These are phyloP conservation scores for Scrobipalpa atriplicella DNA, from an alignment of 2,888 invertebrate genomes.

Conservation along the genomic window DNA sequence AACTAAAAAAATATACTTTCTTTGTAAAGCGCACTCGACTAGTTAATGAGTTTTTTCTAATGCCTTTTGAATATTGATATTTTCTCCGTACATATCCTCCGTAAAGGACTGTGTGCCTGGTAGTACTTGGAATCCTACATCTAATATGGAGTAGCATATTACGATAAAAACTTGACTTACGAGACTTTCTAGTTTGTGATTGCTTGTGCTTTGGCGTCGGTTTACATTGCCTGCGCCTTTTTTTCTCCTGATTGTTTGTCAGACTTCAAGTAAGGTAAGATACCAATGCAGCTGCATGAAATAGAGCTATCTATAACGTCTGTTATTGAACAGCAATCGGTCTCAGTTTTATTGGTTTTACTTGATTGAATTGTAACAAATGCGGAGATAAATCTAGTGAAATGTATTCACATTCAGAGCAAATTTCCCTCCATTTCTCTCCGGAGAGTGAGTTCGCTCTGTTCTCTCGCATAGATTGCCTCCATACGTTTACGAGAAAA, in stretches of 20 bases:
- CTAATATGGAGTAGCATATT: neutral
- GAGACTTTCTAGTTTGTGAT: constrained; percentile 27
- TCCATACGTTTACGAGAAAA: constrained; percentile 27
- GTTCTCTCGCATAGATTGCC: constrained; percentile 21
- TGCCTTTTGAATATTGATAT: constrained; percentile 30
- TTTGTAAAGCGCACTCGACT: constrained; percentile 20
- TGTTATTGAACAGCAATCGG: constrained; percentile 11
- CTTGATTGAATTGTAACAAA: constrained; percentile 17
- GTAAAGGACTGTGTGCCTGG: constrained; percentile 17
- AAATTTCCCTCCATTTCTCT: constrained; percentile 19
- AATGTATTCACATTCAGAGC: constrained; percentile 20
- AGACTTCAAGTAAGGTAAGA: constrained; percentile 1
- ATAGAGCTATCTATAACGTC: neutral
- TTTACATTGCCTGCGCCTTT: neutral
- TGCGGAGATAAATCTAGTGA: constrained; percentile 18
- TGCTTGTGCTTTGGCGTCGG: neutral
- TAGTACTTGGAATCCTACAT: constrained; percentile 16
- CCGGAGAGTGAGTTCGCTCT: constrained; percentile 8
- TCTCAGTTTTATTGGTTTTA: neutral
- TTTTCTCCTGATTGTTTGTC: neutral
- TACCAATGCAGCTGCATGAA: neutral
- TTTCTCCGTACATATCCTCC: constrained; percentile 17
- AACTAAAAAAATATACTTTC: constrained; percentile 16
- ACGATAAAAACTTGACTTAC: constrained; percentile 27
- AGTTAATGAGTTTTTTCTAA: constrained; percentile 27